Evolutionary conservation across 2,888 invertebrate genomes (phyloP).

Genomic region (Eurytoma adleriae): DNA sequence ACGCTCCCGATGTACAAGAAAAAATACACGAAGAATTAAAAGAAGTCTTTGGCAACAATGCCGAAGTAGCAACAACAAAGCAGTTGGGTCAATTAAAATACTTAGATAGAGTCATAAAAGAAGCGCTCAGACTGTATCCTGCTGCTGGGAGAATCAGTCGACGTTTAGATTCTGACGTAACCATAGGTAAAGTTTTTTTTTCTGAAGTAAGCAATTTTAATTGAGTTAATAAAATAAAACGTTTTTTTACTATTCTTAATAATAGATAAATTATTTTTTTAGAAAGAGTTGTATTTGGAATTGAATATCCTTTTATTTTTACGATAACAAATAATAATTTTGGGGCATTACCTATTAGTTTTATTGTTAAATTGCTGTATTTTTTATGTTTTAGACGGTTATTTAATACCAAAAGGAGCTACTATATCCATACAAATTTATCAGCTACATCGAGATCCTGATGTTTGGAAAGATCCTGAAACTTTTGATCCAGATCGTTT

Average conservation of each 20-base stretch:
- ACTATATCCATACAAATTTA: constrained; percentile 73
- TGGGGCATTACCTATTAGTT: background rate
- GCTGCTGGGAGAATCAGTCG: constrained; percentile 78
- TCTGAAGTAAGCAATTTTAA: no score
- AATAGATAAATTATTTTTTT: no score
- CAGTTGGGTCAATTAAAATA: constrained; percentile 76
- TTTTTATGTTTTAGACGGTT: constrained; percentile 63
- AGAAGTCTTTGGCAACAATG: constrained; percentile 71
- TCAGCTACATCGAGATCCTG: constrained; percentile 76
- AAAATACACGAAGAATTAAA: constrained; percentile 75
- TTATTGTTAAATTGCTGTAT: background rate
- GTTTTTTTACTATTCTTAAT: no score
- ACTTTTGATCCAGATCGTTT: constrained; percentile 76
- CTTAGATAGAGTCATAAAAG: constrained; percentile 80
- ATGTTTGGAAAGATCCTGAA: constrained; percentile 76
- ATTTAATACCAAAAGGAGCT: constrained; percentile 74
- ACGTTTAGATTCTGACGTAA: constrained; percentile 74
- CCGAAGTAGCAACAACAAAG: constrained; percentile 65
- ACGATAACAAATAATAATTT: no score
- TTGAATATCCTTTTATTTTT: no score
- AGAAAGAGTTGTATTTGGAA: no score
- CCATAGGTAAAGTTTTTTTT: constrained; percentile 63
- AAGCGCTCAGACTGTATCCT: constrained; percentile 78
- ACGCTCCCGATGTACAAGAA: constrained; percentile 76
- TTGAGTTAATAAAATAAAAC: no score